phyloP scores from a whole-genome alignment of 2,797 vertebrate genomes.

The Epinephelus malabaricus region DNA sequence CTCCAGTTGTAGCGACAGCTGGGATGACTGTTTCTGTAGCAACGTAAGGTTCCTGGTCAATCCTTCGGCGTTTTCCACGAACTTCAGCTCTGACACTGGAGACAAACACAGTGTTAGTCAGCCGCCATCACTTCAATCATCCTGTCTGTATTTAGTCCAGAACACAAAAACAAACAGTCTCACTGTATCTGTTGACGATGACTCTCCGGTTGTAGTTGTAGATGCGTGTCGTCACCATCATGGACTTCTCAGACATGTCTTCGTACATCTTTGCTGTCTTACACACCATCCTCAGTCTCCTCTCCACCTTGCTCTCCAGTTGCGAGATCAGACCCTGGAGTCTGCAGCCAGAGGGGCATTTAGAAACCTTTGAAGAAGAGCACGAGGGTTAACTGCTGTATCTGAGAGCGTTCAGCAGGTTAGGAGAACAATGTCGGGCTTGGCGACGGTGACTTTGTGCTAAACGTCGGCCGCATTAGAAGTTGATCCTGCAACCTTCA shows the following conservation, averaged over 20 bases:
- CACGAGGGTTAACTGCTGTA: not conserved
- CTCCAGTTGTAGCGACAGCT: conserved; percentile 57
- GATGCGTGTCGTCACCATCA: conserved; percentile 52
- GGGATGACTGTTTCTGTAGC: conserved; percentile 50
- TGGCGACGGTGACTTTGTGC: too few relatives aligned
- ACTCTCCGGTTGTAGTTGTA: conserved; percentile 66
- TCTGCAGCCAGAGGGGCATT: conserved; percentile 84
- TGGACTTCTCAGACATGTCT: conserved; percentile 22
- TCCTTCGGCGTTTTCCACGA: conserved; percentile 48
- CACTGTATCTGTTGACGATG: conserved; percentile 69
- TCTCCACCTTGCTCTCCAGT: conserved; percentile 40
- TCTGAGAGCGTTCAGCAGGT: not conserved
- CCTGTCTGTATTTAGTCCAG: not conserved
- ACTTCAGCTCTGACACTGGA: conserved; percentile 76
- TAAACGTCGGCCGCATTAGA: too few relatives aligned
- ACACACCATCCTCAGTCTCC: conserved; percentile 68
- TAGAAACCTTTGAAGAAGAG: conserved; percentile 59
- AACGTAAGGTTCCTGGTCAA: conserved; percentile 70
- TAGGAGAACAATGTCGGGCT: not conserved
- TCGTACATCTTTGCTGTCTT: conserved; percentile 18
- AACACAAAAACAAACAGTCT: conserved; percentile 8
- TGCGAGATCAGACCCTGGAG: conserved; percentile 75
- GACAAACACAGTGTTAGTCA: accelerated
- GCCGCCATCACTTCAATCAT: not conserved
- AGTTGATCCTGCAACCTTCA: too few relatives aligned